phyloP scores from a whole-genome alignment of 2,888 invertebrate species.

The Eupithecia tripunctaria region DNA sequence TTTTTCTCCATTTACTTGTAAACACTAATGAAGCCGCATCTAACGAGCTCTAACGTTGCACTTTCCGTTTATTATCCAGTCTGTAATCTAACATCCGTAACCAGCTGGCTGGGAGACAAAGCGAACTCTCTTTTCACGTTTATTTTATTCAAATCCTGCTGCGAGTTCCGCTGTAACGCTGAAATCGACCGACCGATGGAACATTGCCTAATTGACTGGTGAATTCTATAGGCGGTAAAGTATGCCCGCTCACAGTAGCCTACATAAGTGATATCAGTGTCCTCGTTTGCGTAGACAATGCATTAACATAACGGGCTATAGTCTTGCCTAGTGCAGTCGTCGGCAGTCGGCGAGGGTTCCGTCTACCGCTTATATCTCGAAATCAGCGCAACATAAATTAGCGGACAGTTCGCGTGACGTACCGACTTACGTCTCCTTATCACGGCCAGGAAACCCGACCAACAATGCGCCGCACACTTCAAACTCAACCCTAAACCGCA shows the following conservation, averaged over 20 bases:
- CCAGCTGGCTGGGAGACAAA: constrained; percentile 29
- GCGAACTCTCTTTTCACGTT: constrained; percentile 25
- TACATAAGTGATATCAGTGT: constrained; percentile 17
- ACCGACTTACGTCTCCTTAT: constrained; percentile 82
- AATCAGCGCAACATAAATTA: constrained; percentile 83
- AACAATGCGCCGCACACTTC: constrained; percentile 54
- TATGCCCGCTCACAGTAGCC: constrained; percentile 15
- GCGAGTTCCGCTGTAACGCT: constrained; percentile 22
- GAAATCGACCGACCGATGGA: constrained; percentile 24
- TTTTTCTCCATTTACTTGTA: constrained; percentile 69
- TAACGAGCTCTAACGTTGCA: constrained; percentile 73
- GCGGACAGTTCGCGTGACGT: constrained; percentile 82
- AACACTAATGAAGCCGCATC: constrained; percentile 75
- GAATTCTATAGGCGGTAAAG: constrained; percentile 18
- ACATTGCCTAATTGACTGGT: constrained; percentile 28
- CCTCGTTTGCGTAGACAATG: constrained; percentile 62
- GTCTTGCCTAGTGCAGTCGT: constrained; percentile 39
- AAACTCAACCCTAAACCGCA: constrained; percentile 62
- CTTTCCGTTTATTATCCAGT: constrained; percentile 69
- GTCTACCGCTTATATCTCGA: constrained; percentile 71
- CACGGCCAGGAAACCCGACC: constrained; percentile 76
- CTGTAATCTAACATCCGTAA: constrained; percentile 63
- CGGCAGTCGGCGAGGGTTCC: constrained; percentile 59
- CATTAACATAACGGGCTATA: constrained; percentile 69
- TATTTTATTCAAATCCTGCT: constrained; percentile 34